Evolutionary conservation across 1,140 invertebrate genomes (phyloP).

Genomic region (Melanaphis sacchari): DNA sequence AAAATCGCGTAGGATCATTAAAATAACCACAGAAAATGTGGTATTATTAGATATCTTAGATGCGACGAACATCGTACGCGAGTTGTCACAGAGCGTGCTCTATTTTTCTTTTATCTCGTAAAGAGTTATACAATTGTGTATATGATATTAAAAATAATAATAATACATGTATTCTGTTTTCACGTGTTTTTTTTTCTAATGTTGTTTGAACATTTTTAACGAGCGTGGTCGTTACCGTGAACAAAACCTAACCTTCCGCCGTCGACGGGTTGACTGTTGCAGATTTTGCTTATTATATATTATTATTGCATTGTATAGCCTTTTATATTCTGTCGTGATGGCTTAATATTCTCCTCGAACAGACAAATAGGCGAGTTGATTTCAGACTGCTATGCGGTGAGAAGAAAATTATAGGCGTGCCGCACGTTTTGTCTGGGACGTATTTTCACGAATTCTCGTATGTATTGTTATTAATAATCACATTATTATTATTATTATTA

Average conservation of each 20-base stretch:
- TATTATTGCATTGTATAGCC: neutral
- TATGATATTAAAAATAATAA: neutral
- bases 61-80: neutral
- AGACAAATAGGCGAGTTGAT: conserved; percentile 1
- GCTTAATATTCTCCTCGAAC: neutral
- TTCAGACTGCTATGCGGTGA: neutral
- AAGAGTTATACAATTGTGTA: neutral
- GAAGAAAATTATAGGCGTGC: neutral
- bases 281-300: neutral
- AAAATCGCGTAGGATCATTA: too few species aligned
- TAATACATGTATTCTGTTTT: neutral
- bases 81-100: neutral
- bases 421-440: neutral
- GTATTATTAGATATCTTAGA: neutral
- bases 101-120: neutral
- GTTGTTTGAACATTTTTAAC: conserved; percentile 30
- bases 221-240: conserved; percentile 10
- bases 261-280: neutral
- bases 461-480: neutral
- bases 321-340: neutral
- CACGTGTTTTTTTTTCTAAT: neutral
- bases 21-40: neutral
- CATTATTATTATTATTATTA: neutral
- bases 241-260: neutral
- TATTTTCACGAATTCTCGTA: neutral